phyloP scores from a whole-genome alignment of 2,888 invertebrate genomes.

The Vannuccia rotundouncinata region DNA sequence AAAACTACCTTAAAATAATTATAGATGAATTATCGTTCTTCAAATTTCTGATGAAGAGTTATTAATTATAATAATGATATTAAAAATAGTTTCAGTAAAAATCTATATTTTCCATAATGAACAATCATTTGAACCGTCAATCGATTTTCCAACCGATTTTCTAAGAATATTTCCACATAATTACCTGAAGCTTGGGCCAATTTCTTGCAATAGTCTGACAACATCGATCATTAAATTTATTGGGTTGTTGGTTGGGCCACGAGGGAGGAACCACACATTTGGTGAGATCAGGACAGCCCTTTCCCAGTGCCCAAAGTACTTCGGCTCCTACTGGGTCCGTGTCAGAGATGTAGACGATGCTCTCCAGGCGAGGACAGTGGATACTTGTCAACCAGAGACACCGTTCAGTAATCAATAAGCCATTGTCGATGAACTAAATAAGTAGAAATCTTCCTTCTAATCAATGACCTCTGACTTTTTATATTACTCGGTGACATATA shows the following conservation, averaged over 20 bases:
- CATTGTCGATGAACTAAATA: constrained; percentile 47
- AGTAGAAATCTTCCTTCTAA: too few species aligned
- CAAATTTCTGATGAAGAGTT: too few species aligned
- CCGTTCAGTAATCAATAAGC: constrained; percentile 47
- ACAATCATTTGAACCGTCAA: too few species aligned
- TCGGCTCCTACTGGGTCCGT: constrained; percentile 48
- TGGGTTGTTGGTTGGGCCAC: constrained; percentile 21
- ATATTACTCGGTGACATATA: too few species aligned
- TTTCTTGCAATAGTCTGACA: constrained; percentile 39
- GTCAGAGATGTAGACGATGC: constrained; percentile 48
- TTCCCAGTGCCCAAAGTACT: constrained; percentile 52
- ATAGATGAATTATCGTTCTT: too few species aligned
- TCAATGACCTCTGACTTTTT: too few species aligned
- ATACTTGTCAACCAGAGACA: constrained; percentile 49
- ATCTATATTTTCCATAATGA: too few species aligned
- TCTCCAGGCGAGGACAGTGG: constrained; percentile 47
- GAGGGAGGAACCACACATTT: constrained; percentile 47
- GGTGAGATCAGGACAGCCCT: constrained; percentile 50
- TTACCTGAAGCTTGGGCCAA: constrained; percentile 32
- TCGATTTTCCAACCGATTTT: too few species aligned
- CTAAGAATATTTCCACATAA: too few species aligned
- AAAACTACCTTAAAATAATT: too few species aligned
- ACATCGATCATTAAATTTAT: constrained; percentile 37
- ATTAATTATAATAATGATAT: too few species aligned
- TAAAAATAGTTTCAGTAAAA: too few species aligned